Base-by-base conservation (phyloP, 1,140 invertebrate species). In the Limonius californicus region DNA sequence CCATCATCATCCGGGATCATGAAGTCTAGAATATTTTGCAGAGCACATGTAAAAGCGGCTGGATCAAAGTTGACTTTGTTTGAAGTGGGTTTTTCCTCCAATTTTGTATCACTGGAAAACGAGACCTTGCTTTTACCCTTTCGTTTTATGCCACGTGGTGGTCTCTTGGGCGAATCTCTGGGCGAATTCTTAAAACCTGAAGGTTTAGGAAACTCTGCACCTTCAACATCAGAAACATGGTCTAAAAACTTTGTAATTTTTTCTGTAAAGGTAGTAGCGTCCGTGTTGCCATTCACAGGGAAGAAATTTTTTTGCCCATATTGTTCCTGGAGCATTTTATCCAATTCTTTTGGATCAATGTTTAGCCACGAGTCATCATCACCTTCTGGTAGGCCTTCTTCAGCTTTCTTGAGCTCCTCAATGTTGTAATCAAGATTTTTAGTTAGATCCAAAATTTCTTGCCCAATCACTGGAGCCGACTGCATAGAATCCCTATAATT, bases 331-430 rank as follows among this genome's bases (percentile, higher is more conserved):
- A 98, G 78, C 79, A 95, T 84, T 2, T 84, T 79, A 78, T 97
- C 93, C 54, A 98, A 78, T 60, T 92, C 85, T 47, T 90, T 85
- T 8, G 90, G 85, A 62, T 84, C 84, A 18, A 98, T 81, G 68
- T 89, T 87, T 63, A 98, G 75, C 95, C 95, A 98, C 61, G 86
- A 85, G 72, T 97, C 94, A 79, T 87, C 87, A 74, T 86, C 86
- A 68, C 83, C 81, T 64, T 78, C 68, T 11, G 35, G 35, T 57
- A 77, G 70, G 63, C 83, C 72, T 65, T 64, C 65, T 9, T 68
- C 65, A 57, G 80, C 79, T 68, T 81, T 79, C 59, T 81, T 79
- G 58, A 87, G 77, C 53, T 79, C 73, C 45, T 82, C 84, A 1
- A 77, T 71, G 67, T 82, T 82, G 21, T 77, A 70, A 57, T 83